Base-by-base conservation (phyloP, 37 sponge, comb jelly and placozoan species). In the Diacarnus erythraeanus region DNA sequence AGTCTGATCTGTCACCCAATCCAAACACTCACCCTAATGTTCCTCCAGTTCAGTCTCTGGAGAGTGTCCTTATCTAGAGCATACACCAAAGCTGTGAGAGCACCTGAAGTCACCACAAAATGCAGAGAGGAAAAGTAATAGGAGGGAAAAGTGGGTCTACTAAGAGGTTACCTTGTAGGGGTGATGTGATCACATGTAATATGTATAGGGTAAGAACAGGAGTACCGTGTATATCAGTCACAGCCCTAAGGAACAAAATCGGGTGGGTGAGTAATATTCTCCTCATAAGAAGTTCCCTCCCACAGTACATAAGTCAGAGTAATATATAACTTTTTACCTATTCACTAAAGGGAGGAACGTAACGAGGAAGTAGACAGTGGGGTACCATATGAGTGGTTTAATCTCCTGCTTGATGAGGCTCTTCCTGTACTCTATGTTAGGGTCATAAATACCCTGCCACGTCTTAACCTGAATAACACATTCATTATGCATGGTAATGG, bases 151-250 rank as follows among this genome's bases (percentile, higher is more conserved):
- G 5, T 61, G 21, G 25, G 41, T 17, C 35, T 18, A 38, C 12
- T 36, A 33, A 68, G 1, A 34, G 26, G 72, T 77, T 44, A 89
- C 90, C 90, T 79, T 70, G 74, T 20, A 89, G 71, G 31, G 90
- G 90, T 25, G 84, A 74, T 38, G 80, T 70, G n/a, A 83, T 36
- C n/a, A 89, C 90, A 64, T 89, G 90, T 71, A 89, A 80, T 43
- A 89, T 36, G 40, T 63, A 89, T 44, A 89, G 80, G 9, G 41
- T 37, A 3, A 80, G 36, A 18, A 60, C 10, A 15, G 76, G 71
- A 9, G 66, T 23, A 0, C 38, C 0, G 29, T 1, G 1, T 36
- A 81, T 30, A 23, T 37, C 35, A 36, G 21, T 23, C 33, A 38
- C 71, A 71, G 72, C 58, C 60, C 81, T 81, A 33, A 74, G 23